A percentile compares a stretch with the other conserved stretches of the same genome.
Conservation (phyloP, 2,113 vertebrate species). For the Orycteropus afer region DNA sequence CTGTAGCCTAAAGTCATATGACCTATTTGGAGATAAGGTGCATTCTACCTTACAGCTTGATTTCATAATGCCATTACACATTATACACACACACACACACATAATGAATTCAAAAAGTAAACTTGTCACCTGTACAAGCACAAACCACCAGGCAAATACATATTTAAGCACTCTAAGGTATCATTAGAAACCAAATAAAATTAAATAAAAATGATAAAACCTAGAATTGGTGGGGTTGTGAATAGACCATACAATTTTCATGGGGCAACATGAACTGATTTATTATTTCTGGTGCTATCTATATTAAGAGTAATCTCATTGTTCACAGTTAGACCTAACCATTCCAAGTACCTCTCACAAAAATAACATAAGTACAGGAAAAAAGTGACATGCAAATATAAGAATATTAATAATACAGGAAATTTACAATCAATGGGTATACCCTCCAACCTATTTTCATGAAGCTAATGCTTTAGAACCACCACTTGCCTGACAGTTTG, state of each 20-base stretch:
- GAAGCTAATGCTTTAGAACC: background rate
- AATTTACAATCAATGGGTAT: background rate
- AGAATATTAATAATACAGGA: background rate
- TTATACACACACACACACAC: no score
- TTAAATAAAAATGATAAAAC: background rate
- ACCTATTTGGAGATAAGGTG: background rate
- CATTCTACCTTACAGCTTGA: background rate
- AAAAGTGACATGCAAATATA: background rate
- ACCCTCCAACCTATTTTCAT: background rate
- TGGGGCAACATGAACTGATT: background rate
- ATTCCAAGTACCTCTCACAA: background rate
- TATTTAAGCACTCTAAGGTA: background rate
- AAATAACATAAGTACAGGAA: background rate
- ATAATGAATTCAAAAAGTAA: background rate
- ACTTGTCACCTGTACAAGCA: background rate
- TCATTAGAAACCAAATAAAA: background rate
- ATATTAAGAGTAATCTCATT: background rate
- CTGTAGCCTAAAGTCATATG: background rate
- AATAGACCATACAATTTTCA: background rate
- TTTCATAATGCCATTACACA: background rate
- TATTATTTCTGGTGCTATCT: background rate
- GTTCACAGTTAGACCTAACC: background rate
- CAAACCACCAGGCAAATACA: background rate
- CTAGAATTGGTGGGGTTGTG: background rate
- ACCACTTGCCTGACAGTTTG: no score